Evolutionary conservation across 2,888 invertebrate species (phyloP).

Genomic region (Metellina segmentata): DNA sequence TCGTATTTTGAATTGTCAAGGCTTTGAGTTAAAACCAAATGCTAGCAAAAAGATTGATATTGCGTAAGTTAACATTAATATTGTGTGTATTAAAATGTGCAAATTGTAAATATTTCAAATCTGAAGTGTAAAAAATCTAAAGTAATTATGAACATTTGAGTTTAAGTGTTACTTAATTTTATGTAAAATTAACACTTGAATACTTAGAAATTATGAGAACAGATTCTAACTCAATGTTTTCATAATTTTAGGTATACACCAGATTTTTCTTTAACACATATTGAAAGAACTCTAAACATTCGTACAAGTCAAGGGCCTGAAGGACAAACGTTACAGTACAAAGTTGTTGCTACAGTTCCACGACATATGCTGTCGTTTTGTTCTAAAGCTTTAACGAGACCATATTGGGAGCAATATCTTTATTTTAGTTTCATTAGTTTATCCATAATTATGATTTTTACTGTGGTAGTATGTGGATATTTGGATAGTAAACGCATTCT

Average conservation of each 20-base stretch:
- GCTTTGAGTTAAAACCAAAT: conserved; percentile 88
- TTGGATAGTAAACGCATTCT: conserved; percentile 83
- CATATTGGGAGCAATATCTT: conserved; percentile 88
- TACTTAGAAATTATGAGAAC: background rate
- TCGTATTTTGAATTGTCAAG: conserved; percentile 87
- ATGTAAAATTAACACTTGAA: background rate
- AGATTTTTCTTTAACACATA: conserved; percentile 90
- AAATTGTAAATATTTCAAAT: background rate
- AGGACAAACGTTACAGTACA: conserved; percentile 84
- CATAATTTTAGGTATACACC: conserved; percentile 86
- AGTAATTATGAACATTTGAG: background rate
- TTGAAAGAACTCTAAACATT: conserved; percentile 85
- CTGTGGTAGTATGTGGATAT: conserved; percentile 86
- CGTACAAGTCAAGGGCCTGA: conserved; percentile 78
- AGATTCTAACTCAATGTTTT: background rate
- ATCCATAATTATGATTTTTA: conserved; percentile 85
- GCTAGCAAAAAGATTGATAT: conserved; percentile 89
- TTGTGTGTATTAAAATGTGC: background rate
- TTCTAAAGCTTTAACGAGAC: conserved; percentile 86
- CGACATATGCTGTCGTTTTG: conserved; percentile 86
- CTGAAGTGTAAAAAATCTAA: background rate
- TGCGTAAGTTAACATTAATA: conserved; percentile 82
- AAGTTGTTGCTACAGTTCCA: conserved; percentile 86
- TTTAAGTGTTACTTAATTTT: background rate
- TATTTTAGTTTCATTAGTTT: conserved; percentile 85